Evolutionary conservation across 2,113 vertebrate genomes (phyloP).

Genomic region (Steatornis caripensis): DNA sequence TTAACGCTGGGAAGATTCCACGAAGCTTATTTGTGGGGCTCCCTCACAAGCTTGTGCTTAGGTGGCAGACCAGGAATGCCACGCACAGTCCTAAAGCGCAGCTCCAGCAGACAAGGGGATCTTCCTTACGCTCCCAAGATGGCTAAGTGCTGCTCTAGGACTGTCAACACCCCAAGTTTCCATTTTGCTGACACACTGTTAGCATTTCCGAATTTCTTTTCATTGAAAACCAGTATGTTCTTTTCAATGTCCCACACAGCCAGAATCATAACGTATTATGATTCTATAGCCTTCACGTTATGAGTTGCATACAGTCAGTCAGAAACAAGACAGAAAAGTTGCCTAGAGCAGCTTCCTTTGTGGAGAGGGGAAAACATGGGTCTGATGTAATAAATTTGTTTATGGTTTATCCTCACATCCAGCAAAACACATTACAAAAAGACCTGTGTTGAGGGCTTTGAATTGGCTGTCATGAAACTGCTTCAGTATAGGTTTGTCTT

Average conservation of each 20-base stretch:
- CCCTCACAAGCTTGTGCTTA: background rate
- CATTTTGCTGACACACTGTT: background rate
- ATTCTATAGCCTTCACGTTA: background rate
- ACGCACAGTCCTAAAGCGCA: accelerated
- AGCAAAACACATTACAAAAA: background rate
- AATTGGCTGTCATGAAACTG: background rate
- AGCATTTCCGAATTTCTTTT: background rate
- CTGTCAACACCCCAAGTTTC: background rate
- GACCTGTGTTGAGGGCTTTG: background rate
- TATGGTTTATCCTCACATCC: background rate
- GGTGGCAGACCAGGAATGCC: background rate
- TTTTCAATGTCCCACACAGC: background rate
- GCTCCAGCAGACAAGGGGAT: background rate
- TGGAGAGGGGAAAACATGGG: background rate
- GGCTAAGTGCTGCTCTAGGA: background rate
- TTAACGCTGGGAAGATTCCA: background rate
- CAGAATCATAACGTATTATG: background rate
- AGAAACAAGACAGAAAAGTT: background rate
- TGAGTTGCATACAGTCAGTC: background rate
- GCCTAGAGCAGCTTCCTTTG: background rate
- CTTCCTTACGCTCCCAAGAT: background rate
- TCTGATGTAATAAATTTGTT: background rate
- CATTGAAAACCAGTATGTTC: background rate
- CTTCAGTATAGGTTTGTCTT: background rate
- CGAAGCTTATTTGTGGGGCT: background rate